Percentiles rank a stretch among this genome's conserved stretches.
phyloP scores from a whole-genome alignment of 2,888 invertebrate genomes.

The Phytoseiulus persimilis region DNA sequence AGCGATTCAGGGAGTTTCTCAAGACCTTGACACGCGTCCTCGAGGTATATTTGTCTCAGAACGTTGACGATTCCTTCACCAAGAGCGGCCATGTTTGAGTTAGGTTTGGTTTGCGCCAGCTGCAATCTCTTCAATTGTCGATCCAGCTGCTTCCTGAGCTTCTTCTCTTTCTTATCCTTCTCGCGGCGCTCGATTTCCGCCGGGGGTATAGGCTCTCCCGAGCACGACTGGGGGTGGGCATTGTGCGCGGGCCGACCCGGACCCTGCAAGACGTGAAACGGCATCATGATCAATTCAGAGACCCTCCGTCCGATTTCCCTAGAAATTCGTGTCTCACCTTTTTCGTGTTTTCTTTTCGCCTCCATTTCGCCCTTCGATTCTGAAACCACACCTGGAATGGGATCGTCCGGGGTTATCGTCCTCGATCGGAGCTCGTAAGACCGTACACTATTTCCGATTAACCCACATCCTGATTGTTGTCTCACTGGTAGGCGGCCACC shows the following conservation, averaged over 20 bases:
- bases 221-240: constrained; percentile 93
- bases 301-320: too few species aligned
- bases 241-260: constrained; percentile 96
- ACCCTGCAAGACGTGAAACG: constrained; percentile 58
- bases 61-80: constrained; percentile 31
- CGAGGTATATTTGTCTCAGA: constrained; percentile 8
- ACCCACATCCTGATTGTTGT: too few species aligned
- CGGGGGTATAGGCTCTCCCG: constrained; percentile 90
- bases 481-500: too few species aligned
- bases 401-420: too few species aligned
- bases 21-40: constrained; percentile 15
- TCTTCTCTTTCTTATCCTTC: constrained; percentile 50
- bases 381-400: constrained; percentile 92
- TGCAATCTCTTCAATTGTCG: constrained; percentile 76
- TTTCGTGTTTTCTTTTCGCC: constrained; percentile 97
- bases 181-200: constrained; percentile 54
- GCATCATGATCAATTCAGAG: too few species aligned
- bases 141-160: constrained; percentile 80
- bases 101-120: constrained; percentile 45
- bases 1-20: constrained; percentile 26
- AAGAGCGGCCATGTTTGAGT: constrained; percentile 12
- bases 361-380: constrained; percentile 96
- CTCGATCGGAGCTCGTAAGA: too few species aligned
- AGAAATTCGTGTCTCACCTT: constrained; percentile 53
- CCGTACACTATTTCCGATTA: too few species aligned